A percentile compares a stretch with the other conserved stretches of the same genome.
Conservation (phyloP, 2,113 vertebrate genomes). For the Haplotaxodon microlepis region DNA sequence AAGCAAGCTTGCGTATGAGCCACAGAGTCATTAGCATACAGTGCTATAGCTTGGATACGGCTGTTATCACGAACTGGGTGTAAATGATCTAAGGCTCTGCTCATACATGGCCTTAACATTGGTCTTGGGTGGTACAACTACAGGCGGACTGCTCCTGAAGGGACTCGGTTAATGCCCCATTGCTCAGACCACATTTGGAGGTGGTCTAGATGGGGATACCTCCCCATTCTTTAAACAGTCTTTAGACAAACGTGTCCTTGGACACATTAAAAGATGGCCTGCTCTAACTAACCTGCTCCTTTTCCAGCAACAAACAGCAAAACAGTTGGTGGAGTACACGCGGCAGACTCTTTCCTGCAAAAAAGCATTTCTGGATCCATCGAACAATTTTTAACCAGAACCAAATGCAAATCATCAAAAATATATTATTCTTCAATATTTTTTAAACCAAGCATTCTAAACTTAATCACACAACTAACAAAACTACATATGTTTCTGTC, state of each 20-base stretch:
- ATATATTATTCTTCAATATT: background rate
- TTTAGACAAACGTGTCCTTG: background rate
- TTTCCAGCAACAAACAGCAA: background rate
- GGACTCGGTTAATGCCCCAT: background rate
- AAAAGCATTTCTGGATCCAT: background rate
- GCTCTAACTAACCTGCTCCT: background rate
- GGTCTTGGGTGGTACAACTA: background rate
- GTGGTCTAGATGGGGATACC: background rate
- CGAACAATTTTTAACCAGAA: background rate
- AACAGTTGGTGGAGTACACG: background rate
- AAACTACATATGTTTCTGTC: background rate
- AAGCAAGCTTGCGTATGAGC: background rate
- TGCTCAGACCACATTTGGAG: background rate
- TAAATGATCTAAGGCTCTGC: background rate
- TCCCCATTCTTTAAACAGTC: background rate
- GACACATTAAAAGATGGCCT: background rate
- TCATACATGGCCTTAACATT: background rate
- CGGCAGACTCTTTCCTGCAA: background rate
- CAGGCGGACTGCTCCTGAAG: background rate
- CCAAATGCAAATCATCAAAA: background rate
- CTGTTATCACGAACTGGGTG: background rate
- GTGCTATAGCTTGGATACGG: background rate
- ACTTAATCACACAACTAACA: background rate
- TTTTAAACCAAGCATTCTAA: background rate
- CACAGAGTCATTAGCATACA: background rate